A percentile compares a stretch with the other conserved stretches of the same genome.
Conservation (phyloP, 35 echinoderm and acorn worm species). For the Eucidaris tribuloides region DNA sequence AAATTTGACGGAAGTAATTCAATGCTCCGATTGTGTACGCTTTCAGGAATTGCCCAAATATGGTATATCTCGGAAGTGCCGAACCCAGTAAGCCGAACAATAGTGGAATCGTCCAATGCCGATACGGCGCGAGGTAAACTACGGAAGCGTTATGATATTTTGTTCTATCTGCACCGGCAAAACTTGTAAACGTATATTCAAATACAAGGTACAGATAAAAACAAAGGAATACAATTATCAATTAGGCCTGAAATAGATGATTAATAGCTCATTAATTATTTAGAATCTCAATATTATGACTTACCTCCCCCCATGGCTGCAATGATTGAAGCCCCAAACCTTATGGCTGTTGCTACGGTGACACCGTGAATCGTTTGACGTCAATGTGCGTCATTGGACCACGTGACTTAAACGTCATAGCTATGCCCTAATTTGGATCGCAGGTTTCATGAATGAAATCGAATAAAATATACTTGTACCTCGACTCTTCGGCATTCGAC, state of each 20-base stretch:
- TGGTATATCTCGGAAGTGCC: constrained; percentile 23
- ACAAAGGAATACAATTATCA: too few relatives aligned
- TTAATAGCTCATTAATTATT: too few relatives aligned
- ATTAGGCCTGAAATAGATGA: too few relatives aligned
- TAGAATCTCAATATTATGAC: too few relatives aligned
- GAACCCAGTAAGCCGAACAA: neutral
- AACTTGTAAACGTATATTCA: too few relatives aligned
- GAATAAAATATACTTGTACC: constrained; percentile 51
- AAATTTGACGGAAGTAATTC: constrained; percentile 17
- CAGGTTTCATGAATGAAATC: constrained; percentile 55
- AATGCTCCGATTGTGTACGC: constrained; percentile 11
- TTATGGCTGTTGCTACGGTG: constrained; percentile 25
- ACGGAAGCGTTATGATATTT: too few relatives aligned
- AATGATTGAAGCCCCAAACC: too few relatives aligned
- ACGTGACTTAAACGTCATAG: constrained; percentile 49
- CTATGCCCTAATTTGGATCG: constrained; percentile 54
- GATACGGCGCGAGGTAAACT: too few relatives aligned
- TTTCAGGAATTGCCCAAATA: constrained; percentile 1
- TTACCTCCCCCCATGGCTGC: too few relatives aligned
- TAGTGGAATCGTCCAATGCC: too few relatives aligned
- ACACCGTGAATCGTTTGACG: constrained; percentile 32
- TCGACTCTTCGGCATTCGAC: constrained; percentile 60
- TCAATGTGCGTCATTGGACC: constrained; percentile 37
- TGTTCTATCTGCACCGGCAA: too few relatives aligned
- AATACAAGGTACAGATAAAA: too few relatives aligned